Evolutionary conservation across 2,888 invertebrate genomes (phyloP).

Genomic region (Cephus rjabovi): DNA sequence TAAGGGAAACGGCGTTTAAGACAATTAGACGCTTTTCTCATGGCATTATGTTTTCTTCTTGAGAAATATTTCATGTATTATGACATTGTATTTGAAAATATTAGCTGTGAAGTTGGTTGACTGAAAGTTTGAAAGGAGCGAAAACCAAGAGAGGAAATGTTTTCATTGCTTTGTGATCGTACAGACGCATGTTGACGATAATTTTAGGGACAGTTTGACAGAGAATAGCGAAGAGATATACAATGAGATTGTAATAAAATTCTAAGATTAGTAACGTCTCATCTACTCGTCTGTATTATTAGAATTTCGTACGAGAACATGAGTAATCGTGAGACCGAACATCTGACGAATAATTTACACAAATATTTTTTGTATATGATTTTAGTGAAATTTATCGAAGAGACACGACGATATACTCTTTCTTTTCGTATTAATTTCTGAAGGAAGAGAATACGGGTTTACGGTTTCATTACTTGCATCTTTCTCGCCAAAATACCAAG

Average conservation of each 20-base stretch:
- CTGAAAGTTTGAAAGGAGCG: neutral
- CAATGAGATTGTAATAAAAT: neutral
- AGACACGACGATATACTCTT: neutral
- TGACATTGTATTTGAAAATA: neutral
- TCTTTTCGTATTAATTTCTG: too few relatives aligned
- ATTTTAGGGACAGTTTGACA: neutral
- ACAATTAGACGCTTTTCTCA: neutral
- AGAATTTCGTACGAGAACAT: neutral
- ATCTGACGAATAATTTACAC: neutral
- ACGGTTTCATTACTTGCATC: neutral
- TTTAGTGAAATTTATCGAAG: neutral
- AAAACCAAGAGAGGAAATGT: neutral
- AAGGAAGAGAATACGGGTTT: neutral
- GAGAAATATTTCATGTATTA: neutral
- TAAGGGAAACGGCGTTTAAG: neutral
- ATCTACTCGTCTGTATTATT: neutral
- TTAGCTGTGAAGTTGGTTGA: too few relatives aligned
- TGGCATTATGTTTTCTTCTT: neutral
- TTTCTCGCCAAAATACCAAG: neutral
- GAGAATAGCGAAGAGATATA: neutral
- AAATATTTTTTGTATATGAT: neutral
- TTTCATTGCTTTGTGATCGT: neutral
- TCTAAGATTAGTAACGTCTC: neutral
- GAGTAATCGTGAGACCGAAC: neutral
- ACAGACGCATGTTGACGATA: neutral